These are phyloP conservation scores for Anastrepha obliqua DNA, from an alignment of 1,140 invertebrate species.

Conservation along the genomic window DNA sequence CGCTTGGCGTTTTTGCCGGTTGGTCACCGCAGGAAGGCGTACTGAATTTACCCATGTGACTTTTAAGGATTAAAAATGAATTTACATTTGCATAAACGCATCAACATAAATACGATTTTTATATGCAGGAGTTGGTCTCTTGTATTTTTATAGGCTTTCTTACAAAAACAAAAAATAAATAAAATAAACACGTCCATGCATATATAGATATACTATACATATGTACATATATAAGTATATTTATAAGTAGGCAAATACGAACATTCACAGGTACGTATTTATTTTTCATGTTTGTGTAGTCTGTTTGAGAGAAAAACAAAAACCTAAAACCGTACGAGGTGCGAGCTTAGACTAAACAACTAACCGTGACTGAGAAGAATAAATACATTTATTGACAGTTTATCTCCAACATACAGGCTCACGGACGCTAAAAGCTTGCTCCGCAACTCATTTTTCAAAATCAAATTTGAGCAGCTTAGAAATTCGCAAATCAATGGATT, in stretches of 20 bases:
- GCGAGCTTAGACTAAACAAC: background rate
- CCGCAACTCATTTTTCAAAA: too few species aligned
- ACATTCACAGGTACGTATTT: too few species aligned
- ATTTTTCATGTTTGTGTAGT: background rate
- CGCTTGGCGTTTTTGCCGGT: background rate
- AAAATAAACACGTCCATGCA: too few species aligned
- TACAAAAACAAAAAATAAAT: too few species aligned
- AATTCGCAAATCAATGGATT: too few species aligned
- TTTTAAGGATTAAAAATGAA: slow-evolving; percentile 46
- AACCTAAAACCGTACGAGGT: background rate
- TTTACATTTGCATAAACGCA: slow-evolving; percentile 27
- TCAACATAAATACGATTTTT: slow-evolving; percentile 31
- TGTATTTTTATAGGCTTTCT: too few species aligned
- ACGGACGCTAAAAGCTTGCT: background rate
- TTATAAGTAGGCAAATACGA: background rate
- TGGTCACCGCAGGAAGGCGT: background rate
- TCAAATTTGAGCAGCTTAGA: too few species aligned
- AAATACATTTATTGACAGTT: background rate
- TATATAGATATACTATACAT: too few species aligned
- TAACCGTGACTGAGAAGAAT: background rate
- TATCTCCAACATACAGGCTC: background rate
- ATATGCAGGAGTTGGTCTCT: background rate
- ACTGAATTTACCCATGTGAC: background rate
- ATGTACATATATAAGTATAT: background rate
- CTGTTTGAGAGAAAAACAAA: background rate